These are phyloP conservation scores for Rhagoletis pomonella DNA, from an alignment of 1,140 invertebrate species.

Conservation along the genomic window DNA sequence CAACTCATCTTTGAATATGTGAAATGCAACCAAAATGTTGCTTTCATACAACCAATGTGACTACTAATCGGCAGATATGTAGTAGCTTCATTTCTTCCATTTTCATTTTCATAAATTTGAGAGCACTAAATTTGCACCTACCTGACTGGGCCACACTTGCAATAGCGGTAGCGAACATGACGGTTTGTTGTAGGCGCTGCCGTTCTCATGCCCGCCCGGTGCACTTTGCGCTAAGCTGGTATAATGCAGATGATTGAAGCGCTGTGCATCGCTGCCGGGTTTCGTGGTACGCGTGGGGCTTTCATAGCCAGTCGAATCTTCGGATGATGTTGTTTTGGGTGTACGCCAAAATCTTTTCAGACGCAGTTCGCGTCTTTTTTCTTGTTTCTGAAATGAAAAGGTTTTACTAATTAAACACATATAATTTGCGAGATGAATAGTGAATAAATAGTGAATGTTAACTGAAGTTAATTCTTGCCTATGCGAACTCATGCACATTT, in stretches of 20 bases:
- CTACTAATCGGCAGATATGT: too few species aligned
- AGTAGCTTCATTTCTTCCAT: neutral
- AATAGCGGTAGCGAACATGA: slow-evolving; percentile 79
- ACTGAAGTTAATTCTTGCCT: too few species aligned
- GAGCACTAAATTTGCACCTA: slow-evolving; percentile 55
- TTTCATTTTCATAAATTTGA: neutral
- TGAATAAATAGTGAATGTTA: neutral
- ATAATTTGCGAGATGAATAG: neutral
- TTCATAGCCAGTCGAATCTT: slow-evolving; percentile 73
- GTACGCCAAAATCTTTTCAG: slow-evolving; percentile 75
- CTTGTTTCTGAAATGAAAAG: slow-evolving; percentile 71
- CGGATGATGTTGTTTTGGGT: slow-evolving; percentile 73
- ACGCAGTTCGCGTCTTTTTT: slow-evolving; percentile 75
- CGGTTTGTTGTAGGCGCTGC: slow-evolving; percentile 68
- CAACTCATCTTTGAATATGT: neutral
- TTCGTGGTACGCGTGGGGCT: slow-evolving; percentile 72
- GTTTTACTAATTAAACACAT: neutral
- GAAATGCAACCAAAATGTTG: neutral
- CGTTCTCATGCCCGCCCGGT: slow-evolving; percentile 26
- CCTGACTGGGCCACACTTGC: slow-evolving; percentile 79
- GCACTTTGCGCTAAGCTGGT: slow-evolving; percentile 69
- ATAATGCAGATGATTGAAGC: slow-evolving; percentile 72
- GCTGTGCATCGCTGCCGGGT: slow-evolving; percentile 68
- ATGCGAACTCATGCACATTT: too few species aligned
- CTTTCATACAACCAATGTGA: neutral